Base-by-base conservation (phyloP, 2,113 vertebrate species). In the Cacatua alba region DNA sequence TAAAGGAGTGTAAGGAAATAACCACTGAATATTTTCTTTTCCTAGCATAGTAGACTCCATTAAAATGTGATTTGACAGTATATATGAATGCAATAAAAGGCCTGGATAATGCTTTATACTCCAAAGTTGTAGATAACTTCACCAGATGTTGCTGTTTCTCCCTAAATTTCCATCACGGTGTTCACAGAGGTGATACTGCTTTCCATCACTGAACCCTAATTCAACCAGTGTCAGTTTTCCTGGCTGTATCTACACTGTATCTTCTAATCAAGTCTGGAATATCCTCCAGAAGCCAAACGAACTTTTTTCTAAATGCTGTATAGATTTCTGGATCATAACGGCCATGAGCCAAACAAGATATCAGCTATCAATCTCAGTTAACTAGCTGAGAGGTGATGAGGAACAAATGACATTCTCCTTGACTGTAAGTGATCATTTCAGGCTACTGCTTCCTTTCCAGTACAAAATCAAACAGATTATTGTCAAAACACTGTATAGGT, bases 391-490 rank as follows among this genome's bases (percentile, higher is more conserved):
- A 87, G 24, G 17, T 85, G 74, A 68, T 41, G 55, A 82, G 69
- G 37, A 84, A 88, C 41, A 88, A 94, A 82, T 79, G 6, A 90
- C 83, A 71, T 71, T 78, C 37, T 33, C 93, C n/a, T 71, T 35
- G 35, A 57, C 24, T 82, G 37, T 63, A 82, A 79, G 74, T n/a
- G 41, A 53, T 63, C 7, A 2, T 92, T 76, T 46, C 57, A 85
- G 52, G 21, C 13, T 57, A 49, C 44, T 1, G 1, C 31, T 63
- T 93, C 39, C n/a, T 11, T 90, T 82, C 48, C 28, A 71, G 62
- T 41, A 63, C 10, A 75, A 87, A 85, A 91, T 75, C 64, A 94
- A 81, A 52, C 6, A 52, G 17, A 79, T 79, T 59, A 92, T 71
- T 82, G 51, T 76, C 21, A 82, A 72, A 86, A 76, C 26, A 64